A percentile compares a stretch with the other conserved stretches of the same genome.
Evolutionary conservation across 2,797 vertebrate genomes (phyloP).

Genomic region (Perodicticus potto): DNA sequence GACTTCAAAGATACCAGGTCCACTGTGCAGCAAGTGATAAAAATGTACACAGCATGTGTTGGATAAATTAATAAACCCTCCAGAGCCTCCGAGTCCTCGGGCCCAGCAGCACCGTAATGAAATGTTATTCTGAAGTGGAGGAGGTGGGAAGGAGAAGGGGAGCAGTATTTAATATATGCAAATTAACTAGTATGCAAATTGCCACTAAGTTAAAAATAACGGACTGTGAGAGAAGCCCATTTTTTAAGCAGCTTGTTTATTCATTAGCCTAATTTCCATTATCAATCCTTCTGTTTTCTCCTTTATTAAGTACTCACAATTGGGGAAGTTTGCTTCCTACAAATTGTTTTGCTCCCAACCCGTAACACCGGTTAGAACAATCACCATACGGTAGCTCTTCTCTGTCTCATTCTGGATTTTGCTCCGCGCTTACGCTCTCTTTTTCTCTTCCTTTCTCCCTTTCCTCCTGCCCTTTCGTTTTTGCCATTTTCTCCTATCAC

Average conservation of each 20-base stretch:
- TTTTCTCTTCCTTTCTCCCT: neutral
- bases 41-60: constrained; percentile 87
- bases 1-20: constrained; percentile 88
- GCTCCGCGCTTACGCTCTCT: neutral
- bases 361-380: constrained; percentile 77
- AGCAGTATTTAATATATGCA: constrained; percentile 90
- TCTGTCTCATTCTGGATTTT: constrained; percentile 52
- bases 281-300: constrained; percentile 79
- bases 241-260: constrained; percentile 87
- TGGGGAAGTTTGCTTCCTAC: constrained; percentile 76
- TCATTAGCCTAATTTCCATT: constrained; percentile 86
- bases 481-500: neutral
- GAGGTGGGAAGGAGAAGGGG: constrained; percentile 80
- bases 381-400: constrained; percentile 73
- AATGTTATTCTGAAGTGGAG: constrained; percentile 84
- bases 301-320: constrained; percentile 80
- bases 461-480: neutral
- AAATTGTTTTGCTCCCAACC: constrained; percentile 80
- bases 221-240: constrained; percentile 79
- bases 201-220: constrained; percentile 88
- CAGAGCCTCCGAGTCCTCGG: constrained; percentile 83
- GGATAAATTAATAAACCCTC: constrained; percentile 90
- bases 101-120: constrained; percentile 88
- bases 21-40: constrained; percentile 88
- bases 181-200: constrained; percentile 90